A percentile compares a stretch with the other conserved stretches of the same genome.
These are phyloP conservation scores for Athetis lepigone DNA, from an alignment of 2,888 invertebrate species.

Conservation along the genomic window DNA sequence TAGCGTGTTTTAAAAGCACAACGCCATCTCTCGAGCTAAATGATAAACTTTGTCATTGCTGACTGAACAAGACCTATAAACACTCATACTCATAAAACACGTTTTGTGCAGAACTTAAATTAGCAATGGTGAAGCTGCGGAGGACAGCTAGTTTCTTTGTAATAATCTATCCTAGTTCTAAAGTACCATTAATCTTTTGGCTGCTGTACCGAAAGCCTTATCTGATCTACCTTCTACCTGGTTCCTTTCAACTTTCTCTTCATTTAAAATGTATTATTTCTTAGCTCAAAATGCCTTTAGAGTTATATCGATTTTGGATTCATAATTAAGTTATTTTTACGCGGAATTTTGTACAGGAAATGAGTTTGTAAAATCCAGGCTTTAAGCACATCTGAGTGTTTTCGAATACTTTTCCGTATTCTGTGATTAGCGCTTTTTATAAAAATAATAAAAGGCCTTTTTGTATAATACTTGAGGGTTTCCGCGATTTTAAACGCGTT, in stretches of 20 bases:
- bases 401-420: neutral
- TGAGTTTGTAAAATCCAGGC: slow-evolving; percentile 7
- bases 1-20: too few species aligned
- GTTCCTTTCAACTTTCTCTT: slow-evolving; percentile 43
- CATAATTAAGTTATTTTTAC: slow-evolving; percentile 12
- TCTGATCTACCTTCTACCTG: slow-evolving; percentile 42
- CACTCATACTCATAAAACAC: too few species aligned
- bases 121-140: too few species aligned
- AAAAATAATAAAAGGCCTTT: too few species aligned
- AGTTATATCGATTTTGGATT: slow-evolving; percentile 13
- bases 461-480: too few species aligned
- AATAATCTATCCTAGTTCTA: slow-evolving; percentile 25
- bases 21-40: too few species aligned
- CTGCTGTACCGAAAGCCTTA: slow-evolving; percentile 50
- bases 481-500: too few species aligned
- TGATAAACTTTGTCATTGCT: too few species aligned
- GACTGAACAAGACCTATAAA: too few species aligned
- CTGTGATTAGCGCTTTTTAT: neutral
- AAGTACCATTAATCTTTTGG: slow-evolving; percentile 51
- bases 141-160: too few species aligned
- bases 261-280: slow-evolving; percentile 50
- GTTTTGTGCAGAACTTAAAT: too few species aligned
- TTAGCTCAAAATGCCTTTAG: slow-evolving; percentile 22
- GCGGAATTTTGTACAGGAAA: neutral
- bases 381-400: neutral